Evolutionary conservation across 2,113 vertebrate genomes (phyloP).

Genomic region (Galeopterus variegatus): DNA sequence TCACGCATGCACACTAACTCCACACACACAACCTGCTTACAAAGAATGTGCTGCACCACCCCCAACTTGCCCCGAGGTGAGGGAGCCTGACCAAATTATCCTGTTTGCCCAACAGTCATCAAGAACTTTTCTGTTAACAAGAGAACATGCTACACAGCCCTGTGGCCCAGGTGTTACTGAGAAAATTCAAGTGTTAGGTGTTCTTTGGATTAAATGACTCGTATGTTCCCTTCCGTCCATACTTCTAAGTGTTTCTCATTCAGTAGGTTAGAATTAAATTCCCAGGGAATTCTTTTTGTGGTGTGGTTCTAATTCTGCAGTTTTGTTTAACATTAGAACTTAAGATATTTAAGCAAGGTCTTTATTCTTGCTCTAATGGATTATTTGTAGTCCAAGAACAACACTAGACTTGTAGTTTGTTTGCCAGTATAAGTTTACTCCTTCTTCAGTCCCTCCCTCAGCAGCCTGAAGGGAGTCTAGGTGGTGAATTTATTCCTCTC

Average conservation of each 20-base stretch:
- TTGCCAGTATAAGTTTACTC: neutral
- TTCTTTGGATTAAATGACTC: neutral
- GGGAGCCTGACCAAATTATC: too few relatives aligned
- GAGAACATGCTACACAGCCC: neutral
- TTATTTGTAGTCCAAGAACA: neutral
- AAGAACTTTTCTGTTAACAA: neutral
- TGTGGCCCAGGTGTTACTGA: fast-evolving
- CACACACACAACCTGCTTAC: too few relatives aligned
- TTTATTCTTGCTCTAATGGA: neutral
- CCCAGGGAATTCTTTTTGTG: neutral
- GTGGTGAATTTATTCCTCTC: slow-evolving; percentile 61
- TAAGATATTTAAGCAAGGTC: neutral
- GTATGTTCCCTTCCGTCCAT: fast-evolving
- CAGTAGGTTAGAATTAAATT: neutral
- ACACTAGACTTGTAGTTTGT: neutral
- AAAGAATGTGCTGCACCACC: too few relatives aligned
- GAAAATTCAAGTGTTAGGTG: neutral
- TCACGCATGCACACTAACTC: too few relatives aligned
- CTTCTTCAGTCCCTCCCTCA: neutral
- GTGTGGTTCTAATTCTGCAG: neutral
- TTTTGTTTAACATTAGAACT: neutral
- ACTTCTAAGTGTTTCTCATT: neutral
- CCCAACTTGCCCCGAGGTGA: too few relatives aligned
- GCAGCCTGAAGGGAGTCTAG: neutral
- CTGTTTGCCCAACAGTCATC: too few relatives aligned